These are phyloP conservation scores for Lasioglossum villosulum DNA, from an alignment of 2,888 invertebrate genomes.

Conservation along the genomic window DNA sequence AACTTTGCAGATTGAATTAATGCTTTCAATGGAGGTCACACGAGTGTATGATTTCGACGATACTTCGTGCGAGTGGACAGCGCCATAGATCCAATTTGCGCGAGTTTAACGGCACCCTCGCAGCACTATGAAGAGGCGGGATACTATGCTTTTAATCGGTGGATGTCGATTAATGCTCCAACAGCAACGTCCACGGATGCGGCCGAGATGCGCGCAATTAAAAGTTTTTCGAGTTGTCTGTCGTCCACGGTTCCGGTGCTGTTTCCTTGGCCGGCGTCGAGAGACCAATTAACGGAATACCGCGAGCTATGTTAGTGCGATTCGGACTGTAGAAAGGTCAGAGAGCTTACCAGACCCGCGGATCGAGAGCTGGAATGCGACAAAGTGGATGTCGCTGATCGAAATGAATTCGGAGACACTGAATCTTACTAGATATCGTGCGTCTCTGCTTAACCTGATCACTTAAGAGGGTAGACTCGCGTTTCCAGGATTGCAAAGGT, in stretches of 20 bases:
- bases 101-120: background rate
- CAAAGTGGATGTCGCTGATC: background rate
- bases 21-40: background rate
- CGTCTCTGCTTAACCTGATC: background rate
- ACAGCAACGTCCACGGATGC: background rate
- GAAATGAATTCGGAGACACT: background rate
- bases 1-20: background rate
- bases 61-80: background rate
- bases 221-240: constrained; percentile 34
- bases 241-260: background rate
- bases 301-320: background rate
- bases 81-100: background rate
- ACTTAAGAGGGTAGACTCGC: too few species aligned
- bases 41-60: background rate
- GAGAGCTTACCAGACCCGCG: background rate
- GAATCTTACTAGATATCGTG: constrained; percentile 32
- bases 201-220: constrained; percentile 31
- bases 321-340: background rate
- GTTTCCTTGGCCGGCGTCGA: background rate
- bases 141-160: constrained; percentile 20
- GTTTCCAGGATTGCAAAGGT: too few species aligned
- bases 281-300: constrained; percentile 33
- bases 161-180: background rate
- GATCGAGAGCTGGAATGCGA: background rate
- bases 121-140: background rate